Evolutionary conservation across 2,888 invertebrate genomes (phyloP), one percentile per base, ranked within the genome.

Genomic region (Sesia bembeciformis): DNA sequence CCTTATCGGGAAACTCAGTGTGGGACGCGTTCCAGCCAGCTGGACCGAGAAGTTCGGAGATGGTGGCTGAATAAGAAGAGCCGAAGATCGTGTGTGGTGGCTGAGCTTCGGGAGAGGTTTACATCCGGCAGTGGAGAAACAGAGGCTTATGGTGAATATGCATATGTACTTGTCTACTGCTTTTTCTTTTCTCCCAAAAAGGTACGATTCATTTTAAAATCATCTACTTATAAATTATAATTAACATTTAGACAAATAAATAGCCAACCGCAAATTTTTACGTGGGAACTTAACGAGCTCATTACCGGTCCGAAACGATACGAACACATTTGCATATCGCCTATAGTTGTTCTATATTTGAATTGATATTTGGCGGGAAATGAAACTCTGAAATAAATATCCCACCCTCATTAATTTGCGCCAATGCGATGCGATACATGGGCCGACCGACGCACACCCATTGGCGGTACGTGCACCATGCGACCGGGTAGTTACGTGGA

Each of bases 401-500:
- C 74, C 78, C 78, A 76, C 79, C 76, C 85, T 87, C 87, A 87
- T 88, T 87, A 85, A 87, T 87, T 86, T 86, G 82, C 83, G 77
- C 82, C 84, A 84, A 85, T 85, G 78, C 80, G 76, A 84, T 80
- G 72, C 80, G 78, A 82, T 23, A 2, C 23, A 23, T 74, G 78
- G 80, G 80, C 82, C 76, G 73, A 73, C 74, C 65, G 65, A 66
- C 72, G 63, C 57, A 67, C 72, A 75, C 74, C 75, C 72, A 73
- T 67, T 64, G 65, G 50, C 53, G 43, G 59, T 72, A 70, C 63
- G 64, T 46, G 52, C 54, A 55, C 70, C 66, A 67, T 50, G 38
- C 40, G 42, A 7, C 46, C 41, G 4, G n/a, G 6, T 46, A 46
- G 8, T 46, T 46, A 46, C 8, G 4, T 39, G 4, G 4, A 6